phyloP scores from a whole-genome alignment of 2,888 invertebrate genomes.

The Mesoligia furuncula region DNA sequence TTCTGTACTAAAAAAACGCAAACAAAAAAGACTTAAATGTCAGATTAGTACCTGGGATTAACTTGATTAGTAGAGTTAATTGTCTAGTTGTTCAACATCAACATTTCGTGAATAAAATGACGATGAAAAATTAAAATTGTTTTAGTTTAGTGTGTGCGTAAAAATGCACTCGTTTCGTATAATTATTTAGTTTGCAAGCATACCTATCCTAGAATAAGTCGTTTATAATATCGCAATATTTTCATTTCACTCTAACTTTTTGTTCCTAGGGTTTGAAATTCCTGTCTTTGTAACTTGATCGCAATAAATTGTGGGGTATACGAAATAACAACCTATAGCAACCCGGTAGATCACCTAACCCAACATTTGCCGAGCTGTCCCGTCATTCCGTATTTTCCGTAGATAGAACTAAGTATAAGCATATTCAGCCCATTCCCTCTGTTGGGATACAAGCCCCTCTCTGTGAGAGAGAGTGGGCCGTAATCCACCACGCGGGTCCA shows the following conservation, averaged over 20 bases:
- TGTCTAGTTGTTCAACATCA: background rate
- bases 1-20: too few relatives aligned
- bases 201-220: background rate
- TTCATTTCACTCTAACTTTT: background rate
- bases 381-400: background rate
- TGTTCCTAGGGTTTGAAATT: background rate
- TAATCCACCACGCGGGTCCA: background rate
- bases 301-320: background rate
- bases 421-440: background rate
- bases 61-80: too few relatives aligned
- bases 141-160: background rate
- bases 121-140: background rate
- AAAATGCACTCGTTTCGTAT: too few relatives aligned
- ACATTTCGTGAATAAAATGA: background rate
- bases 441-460: background rate
- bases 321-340: background rate
- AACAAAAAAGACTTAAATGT: too few relatives aligned
- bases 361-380: background rate
- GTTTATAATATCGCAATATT: background rate
- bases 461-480: too few relatives aligned
- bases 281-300: background rate
- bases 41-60: too few relatives aligned
- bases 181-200: background rate
- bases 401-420: background rate
- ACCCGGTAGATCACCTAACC: background rate